Base-by-base conservation (phyloP, 2,797 vertebrate genomes). In the Pteronotus mesoamericanus region DNA sequence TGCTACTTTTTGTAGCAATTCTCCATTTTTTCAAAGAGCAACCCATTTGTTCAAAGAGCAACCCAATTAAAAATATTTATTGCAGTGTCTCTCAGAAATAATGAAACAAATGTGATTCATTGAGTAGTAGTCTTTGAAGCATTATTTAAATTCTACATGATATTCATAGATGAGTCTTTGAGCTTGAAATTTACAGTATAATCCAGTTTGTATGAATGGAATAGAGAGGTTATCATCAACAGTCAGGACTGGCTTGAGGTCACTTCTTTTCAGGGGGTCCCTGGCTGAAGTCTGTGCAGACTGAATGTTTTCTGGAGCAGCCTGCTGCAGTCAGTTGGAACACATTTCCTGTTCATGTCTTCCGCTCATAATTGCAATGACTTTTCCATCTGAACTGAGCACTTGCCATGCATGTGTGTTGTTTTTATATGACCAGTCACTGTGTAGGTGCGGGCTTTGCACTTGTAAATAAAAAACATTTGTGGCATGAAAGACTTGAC, bases 91-190 rank as follows among this genome's bases (percentile, higher is more conserved):
- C 59, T 89, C 26, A 51, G 5, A 66, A 92, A 82, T 89, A 61
- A 88, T 34, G 82, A 78, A 83, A 84, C 12, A 6, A 89, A 51
- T 71, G 10, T 44, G 16, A 71, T 75, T 74, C 12, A 46, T 37
- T 75, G 57, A 90, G 18, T 24, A 24, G 16, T 39, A 79, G 11
- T 51, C 39, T 87, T 89, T 85, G 57, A 89, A 93, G 53, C 83
- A 3, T 96, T 71, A 86, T 53, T 92, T 96, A 92, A 75, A 86
- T 87, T 92, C 55, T 64, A 3, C 11, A 15, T 61, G 75, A 68
- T 80, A 34, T 32, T 64, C 34, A 5, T 44, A 71, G 59, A 44
- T 88, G n/a, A 74, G 84, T 90, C 74, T 80, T 26, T 83, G 57
- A 89, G 42, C 19, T 48, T 59, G 22, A 53, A 83, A 68, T 18